These are phyloP conservation scores for Pteropus rufus DNA, from an alignment of 2,797 vertebrate species.

Conservation along the genomic window DNA sequence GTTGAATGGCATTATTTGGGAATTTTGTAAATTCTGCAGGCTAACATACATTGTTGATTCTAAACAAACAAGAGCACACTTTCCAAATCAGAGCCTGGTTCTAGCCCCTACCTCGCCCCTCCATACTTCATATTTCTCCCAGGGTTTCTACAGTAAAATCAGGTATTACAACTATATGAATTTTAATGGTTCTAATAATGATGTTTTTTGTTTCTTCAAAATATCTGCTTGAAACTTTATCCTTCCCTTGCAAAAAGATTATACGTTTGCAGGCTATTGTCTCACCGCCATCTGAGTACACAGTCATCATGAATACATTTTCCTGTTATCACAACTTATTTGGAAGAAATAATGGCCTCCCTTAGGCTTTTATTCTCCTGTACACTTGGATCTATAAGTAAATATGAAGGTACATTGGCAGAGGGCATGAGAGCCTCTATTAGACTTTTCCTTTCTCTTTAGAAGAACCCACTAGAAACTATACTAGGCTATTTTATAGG, in stretches of 20 bases:
- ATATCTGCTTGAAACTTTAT: background rate
- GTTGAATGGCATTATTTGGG: background rate
- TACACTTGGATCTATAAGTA: background rate
- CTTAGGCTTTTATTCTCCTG: background rate
- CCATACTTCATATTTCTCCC: background rate
- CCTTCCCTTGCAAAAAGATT: background rate
- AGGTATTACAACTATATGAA: background rate
- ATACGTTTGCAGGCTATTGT: background rate
- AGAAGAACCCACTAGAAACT: background rate
- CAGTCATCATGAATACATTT: background rate
- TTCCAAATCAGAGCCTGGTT: background rate
- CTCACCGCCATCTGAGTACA: background rate
- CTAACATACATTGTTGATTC: background rate
- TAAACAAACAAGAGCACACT: background rate
- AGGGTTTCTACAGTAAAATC: background rate
- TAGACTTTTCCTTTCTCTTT: background rate
- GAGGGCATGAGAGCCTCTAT: background rate
- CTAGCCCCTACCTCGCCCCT: background rate
- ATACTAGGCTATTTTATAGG: background rate
- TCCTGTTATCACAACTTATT: background rate
- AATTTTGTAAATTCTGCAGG: constrained; percentile 11
- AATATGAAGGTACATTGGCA: background rate
- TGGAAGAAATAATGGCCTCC: background rate
- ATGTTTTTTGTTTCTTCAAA: background rate
- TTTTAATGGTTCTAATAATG: background rate